Evolutionary conservation across 2,797 vertebrate species (phyloP), one percentile per base, ranked within the genome.

Genomic region (Hyperoplus immaculatus): DNA sequence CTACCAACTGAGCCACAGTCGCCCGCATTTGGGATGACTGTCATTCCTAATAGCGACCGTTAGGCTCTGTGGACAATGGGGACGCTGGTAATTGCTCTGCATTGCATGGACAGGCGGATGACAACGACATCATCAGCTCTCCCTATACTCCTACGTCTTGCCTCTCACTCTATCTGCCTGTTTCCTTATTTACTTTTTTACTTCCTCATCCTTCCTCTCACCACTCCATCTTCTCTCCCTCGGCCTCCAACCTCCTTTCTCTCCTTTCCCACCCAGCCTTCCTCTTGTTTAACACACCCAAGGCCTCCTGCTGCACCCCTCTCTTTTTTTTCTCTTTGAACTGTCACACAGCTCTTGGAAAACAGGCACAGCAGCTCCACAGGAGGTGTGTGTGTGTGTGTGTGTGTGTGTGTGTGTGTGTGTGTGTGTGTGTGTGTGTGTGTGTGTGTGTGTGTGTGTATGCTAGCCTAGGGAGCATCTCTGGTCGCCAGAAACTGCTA

Each of bases 51-150:
- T 82, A 72, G 76, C 83, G 70, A 78, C 42, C 13, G 36, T 21
- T 59, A 73, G 72, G 64, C 82, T 82, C 77, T 41, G 65, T 72
- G 77, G 73, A 29, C 29, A 29, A 82, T 21, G 63, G 45, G 74
- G 77, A 78, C 71, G 66, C 72, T 41, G 9, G 78, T 84, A 87
- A 84, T 86, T 89, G 75, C 86, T 83, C 85, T 82, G 77, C 18
- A 2, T 14, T 68, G 81, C 61, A 64, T 68, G 51, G 79, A 78
- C 69, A 85, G 83, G 75, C 3, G 59, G 82, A 69, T 65, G 83
- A 84, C 86, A 81, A 85, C 78, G 8, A 51, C 72, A 73, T 70
- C 77, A 71, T 64, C 83, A 59, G 6, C 72, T 53, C 72, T 57
- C 62, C 43, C 5, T 0, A 47, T 78, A 8, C 43, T 46, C 56